Evolutionary conservation across 1,140 invertebrate genomes (phyloP).

Genomic region (Laupala kohalensis): DNA sequence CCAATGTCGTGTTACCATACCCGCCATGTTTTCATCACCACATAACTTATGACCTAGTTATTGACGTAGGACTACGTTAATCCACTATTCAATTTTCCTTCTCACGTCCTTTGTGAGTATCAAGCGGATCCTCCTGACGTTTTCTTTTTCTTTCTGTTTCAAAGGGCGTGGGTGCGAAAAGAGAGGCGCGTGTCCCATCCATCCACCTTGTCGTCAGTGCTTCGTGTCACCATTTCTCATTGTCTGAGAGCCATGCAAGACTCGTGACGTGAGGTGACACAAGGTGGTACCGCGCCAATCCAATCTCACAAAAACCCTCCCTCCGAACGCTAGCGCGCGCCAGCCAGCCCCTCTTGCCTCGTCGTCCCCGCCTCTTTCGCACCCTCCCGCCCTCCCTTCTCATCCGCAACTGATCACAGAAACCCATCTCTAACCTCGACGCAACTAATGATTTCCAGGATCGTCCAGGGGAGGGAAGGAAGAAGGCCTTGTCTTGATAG

Average conservation of each 20-base stretch:
- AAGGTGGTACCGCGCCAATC: conserved; percentile 5
- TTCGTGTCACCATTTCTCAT: conserved; percentile 1
- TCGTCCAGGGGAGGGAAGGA: background rate
- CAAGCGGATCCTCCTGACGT: background rate
- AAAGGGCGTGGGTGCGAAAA: background rate
- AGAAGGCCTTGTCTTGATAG: conserved; percentile 1
- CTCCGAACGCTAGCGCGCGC: background rate
- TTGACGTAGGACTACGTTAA: background rate
- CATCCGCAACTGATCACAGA: conserved; percentile 2
- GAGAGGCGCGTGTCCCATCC: background rate
- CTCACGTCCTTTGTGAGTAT: background rate
- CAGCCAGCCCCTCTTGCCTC: background rate
- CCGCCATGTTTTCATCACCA: background rate
- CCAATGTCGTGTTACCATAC: background rate
- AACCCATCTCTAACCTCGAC: conserved; percentile 1
- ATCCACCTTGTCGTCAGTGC: background rate
- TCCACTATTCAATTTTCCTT: background rate
- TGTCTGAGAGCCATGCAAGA: background rate
- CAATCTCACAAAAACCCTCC: conserved; percentile 5
- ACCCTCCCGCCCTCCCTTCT: background rate
- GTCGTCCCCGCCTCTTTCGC: background rate
- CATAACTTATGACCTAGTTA: background rate
- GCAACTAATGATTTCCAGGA: conserved; percentile 6
- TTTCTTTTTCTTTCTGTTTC: background rate
- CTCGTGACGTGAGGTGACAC: conserved; percentile 1